phyloP scores from a whole-genome alignment of 2,113 vertebrate species.

The Ceyx margarethae region DNA sequence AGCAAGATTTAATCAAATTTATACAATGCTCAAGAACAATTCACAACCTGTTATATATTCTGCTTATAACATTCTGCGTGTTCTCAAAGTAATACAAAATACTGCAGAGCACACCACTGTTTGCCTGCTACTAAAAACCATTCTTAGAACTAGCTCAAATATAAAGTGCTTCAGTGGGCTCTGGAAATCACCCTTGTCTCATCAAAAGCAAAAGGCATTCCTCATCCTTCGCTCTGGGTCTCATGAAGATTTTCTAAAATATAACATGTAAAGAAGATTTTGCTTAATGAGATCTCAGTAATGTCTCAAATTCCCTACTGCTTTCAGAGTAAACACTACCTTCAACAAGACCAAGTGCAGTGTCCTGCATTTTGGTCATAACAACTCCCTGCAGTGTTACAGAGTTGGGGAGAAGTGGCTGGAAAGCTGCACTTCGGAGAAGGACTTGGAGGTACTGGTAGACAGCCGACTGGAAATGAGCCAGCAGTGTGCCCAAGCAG shows the following conservation, averaged over 20 bases:
- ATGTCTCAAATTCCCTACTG: neutral
- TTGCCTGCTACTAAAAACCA: neutral
- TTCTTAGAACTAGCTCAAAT: conserved; percentile 6
- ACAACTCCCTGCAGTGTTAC: too few species aligned
- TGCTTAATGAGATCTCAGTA: neutral
- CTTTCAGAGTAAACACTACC: neutral
- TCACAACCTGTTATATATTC: neutral
- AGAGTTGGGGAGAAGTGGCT: too few species aligned
- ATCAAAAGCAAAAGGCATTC: conserved; percentile 27
- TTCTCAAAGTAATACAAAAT: neutral
- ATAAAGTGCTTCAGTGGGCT: neutral
- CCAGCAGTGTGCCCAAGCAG: too few species aligned
- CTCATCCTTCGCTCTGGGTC: neutral
- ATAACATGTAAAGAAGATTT: neutral
- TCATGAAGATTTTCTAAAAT: neutral
- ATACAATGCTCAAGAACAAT: neutral
- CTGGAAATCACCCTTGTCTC: neutral
- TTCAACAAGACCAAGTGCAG: neutral
- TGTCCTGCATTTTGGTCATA: too few species aligned
- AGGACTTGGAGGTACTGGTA: too few species aligned
- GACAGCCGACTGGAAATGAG: too few species aligned
- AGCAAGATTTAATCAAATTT: conserved; percentile 39
- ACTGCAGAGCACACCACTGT: conserved; percentile 1
- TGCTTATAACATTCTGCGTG: neutral
- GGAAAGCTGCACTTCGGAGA: too few species aligned